Evolutionary conservation across 2,888 invertebrate genomes (phyloP).

Genomic region (Trypoxylon attenuatum): DNA sequence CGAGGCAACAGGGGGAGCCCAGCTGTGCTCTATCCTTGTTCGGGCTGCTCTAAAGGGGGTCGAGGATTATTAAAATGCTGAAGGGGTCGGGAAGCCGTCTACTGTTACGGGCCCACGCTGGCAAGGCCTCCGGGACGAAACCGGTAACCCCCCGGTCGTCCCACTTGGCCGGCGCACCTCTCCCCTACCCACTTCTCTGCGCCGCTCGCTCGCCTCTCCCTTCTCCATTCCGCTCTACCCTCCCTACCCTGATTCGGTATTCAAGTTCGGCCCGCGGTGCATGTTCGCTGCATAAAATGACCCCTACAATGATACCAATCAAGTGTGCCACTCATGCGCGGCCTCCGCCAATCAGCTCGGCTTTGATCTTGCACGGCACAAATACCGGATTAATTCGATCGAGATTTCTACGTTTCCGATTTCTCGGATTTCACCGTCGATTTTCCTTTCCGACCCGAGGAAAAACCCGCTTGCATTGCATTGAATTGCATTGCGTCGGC

Average conservation of each 20-base stretch:
- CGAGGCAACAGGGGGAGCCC: constrained; percentile 64
- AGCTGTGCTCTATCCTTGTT: constrained; percentile 59
- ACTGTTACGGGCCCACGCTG: constrained; percentile 51
- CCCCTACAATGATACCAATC: constrained; percentile 70
- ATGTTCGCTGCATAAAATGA: constrained; percentile 65
- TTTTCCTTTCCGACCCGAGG: too few relatives aligned
- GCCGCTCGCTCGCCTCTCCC: background rate
- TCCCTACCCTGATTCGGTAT: constrained; percentile 59
- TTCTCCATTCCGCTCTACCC: constrained; percentile 14
- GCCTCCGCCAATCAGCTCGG: constrained; percentile 57
- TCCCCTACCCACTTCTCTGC: constrained; percentile 1
- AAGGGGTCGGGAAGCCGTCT: constrained; percentile 45
- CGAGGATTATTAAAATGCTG: constrained; percentile 67
- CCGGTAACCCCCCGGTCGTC: constrained; percentile 43
- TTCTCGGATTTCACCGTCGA: background rate
- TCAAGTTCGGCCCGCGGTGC: constrained; percentile 58
- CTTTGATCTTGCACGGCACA: constrained; percentile 55
- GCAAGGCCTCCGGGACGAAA: constrained; percentile 44
- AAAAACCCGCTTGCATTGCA: too few relatives aligned
- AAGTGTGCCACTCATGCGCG: constrained; percentile 55
- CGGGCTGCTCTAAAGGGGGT: constrained; percentile 62
- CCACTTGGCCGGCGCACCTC: background rate
- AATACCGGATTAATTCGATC: constrained; percentile 41
- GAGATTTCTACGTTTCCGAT: background rate
- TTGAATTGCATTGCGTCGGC: too few relatives aligned